Evolutionary conservation across 2,888 invertebrate species (phyloP).

Genomic region (Argynnis bischoffii): DNA sequence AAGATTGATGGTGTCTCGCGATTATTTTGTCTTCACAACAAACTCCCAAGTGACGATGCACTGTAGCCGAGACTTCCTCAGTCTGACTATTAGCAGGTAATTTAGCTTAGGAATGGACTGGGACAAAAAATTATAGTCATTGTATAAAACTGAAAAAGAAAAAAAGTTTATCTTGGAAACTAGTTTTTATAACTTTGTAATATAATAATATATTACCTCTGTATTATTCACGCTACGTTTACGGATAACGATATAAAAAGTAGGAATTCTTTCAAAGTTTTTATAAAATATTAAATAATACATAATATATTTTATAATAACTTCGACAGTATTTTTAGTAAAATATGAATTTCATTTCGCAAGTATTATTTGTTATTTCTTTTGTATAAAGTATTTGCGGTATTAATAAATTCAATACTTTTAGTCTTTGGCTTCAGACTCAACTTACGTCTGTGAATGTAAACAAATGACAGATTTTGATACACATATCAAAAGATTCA

Average conservation of each 20-base stretch:
- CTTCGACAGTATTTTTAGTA: no score
- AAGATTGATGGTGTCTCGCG: slow-evolving; percentile 75
- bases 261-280: no score
- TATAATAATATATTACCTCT: not conserved
- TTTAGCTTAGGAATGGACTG: slow-evolving; percentile 12
- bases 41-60: slow-evolving; percentile 53
- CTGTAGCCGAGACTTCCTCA: slow-evolving; percentile 64
- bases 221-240: no score
- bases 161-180: slow-evolving; percentile 5
- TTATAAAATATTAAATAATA: no score
- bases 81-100: slow-evolving; percentile 39
- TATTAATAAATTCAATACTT: no score
- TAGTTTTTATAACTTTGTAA: not conserved
- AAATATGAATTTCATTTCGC: no score
- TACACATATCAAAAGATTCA: slow-evolving; percentile 23
- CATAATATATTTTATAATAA: no score
- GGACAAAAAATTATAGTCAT: slow-evolving; percentile 1
- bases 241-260: no score
- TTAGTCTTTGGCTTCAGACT: not conserved
- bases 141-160: not conserved
- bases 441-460: not conserved
- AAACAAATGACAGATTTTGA: slow-evolving; percentile 10
- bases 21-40: slow-evolving; percentile 67
- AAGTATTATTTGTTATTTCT: no score
- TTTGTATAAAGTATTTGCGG: no score